Base-by-base conservation (phyloP, 2,888 invertebrate genomes). In the Anticlea derivata region DNA sequence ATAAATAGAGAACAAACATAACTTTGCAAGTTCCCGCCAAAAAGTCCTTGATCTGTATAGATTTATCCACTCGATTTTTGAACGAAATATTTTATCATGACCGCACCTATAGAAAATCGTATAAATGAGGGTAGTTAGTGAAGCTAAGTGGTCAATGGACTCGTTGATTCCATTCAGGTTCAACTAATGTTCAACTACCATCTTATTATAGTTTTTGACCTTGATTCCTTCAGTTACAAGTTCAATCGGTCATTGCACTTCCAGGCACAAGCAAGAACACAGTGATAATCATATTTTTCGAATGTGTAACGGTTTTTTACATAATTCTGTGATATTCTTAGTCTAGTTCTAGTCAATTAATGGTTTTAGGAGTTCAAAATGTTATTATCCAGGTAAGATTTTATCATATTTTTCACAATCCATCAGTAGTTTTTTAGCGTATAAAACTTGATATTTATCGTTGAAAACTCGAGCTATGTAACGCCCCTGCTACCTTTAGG, bases 341-440 rank as follows among this genome's bases (percentile, higher is more conserved):
- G n/a, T n/a, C n/a, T n/a, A n/a, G n/a, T n/a, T n/a, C n/a, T n/a
- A 58, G 60, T 55, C 46, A 55, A 69, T 78, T 79, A 60, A 77
- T 82, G 75, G 53, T 75, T 68, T 44, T 59, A 46, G 52, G 44
- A 54, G 67, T 52, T 55, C 56, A 78, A 65, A 61, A 88, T 87
- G 86, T 64, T 85, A 63, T 62, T 81, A 56, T 73, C 80, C 31
- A 83, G 87, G 88, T 88, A 70, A 83, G 87, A 29, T 56, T 31
- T 27, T 26, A 0, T 11, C 4, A 11, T 24, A n/a, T n/a, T 23
- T 17, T 30, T 29, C 6, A 7, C 7, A 29, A 23, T 10, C 31
- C 10, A 27, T 2, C 24, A n/a, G 10, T 8, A 10, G 26, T 27
- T 29, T 31, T 20, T 10, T n/a, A n/a, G n/a, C n/a, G n/a, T n/a